Evolutionary conservation across 2,113 vertebrate genomes (phyloP).

Genomic region (Spermophilus dauricus): DNA sequence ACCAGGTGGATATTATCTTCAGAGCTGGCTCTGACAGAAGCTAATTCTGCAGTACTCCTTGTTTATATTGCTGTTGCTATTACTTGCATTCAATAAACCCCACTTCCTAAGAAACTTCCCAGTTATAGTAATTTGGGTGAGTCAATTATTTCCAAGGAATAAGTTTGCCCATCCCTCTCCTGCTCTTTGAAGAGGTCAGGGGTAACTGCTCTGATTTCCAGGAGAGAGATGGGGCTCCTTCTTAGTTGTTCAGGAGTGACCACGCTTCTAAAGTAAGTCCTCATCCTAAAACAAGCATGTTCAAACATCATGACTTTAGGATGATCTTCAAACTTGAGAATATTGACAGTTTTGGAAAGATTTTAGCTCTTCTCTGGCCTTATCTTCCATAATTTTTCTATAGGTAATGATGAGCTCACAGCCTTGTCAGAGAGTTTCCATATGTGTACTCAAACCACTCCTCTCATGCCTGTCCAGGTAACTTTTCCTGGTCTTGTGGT

Average conservation of each 20-base stretch:
- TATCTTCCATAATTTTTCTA: background rate
- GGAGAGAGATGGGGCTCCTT: background rate
- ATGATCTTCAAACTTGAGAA: background rate
- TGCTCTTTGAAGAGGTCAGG: fast-evolving
- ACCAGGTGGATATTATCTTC: background rate
- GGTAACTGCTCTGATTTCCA: background rate
- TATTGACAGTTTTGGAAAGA: background rate
- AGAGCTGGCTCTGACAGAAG: background rate
- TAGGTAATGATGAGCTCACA: background rate
- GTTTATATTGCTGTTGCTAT: background rate
- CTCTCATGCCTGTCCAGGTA: background rate
- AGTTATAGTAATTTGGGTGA: background rate
- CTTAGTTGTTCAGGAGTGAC: background rate
- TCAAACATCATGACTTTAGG: fast-evolving
- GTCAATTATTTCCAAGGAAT: background rate
- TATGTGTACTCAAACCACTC: background rate
- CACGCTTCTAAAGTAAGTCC: background rate
- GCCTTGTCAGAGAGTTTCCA: background rate
- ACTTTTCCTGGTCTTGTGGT: background rate
- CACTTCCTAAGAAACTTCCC: background rate
- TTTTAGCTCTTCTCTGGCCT: background rate
- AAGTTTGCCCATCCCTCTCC: background rate
- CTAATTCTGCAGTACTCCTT: background rate
- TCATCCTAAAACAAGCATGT: background rate
- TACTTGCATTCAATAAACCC: background rate